phyloP scores from a whole-genome alignment of 2,113 vertebrate genomes.

The Octodon degus region DNA sequence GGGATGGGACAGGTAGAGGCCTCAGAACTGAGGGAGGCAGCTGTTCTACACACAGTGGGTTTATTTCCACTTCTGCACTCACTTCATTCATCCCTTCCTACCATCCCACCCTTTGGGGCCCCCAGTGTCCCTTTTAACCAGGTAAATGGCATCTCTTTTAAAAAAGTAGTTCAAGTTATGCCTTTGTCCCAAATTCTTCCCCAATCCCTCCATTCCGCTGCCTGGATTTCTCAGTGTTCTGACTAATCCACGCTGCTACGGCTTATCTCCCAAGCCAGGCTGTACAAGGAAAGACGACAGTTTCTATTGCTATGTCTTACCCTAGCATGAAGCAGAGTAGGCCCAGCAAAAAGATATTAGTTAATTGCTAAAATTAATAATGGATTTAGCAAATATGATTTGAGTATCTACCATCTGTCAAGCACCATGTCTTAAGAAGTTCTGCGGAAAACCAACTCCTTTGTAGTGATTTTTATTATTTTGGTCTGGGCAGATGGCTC shows the following conservation, averaged over 20 bases:
- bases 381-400: constrained; percentile 43
- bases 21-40: neutral
- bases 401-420: neutral
- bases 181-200: constrained; percentile 41
- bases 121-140: neutral
- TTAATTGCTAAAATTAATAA: constrained; percentile 30
- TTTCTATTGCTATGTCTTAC: neutral
- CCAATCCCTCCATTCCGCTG: neutral
- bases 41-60: neutral
- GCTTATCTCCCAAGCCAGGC: neutral
- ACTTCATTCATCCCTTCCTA: neutral
- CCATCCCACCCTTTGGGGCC: neutral
- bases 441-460: constrained; percentile 45
- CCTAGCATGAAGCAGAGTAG: constrained; percentile 2
- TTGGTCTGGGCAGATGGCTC: neutral
- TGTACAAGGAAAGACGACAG: constrained; percentile 46
- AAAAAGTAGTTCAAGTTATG: constrained; percentile 24
- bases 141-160: constrained; percentile 16
- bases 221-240: neutral
- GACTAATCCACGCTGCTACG: neutral
- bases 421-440: neutral
- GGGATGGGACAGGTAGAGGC: neutral
- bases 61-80: neutral
- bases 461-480: constrained; percentile 1
- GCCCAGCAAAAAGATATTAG: neutral